Conservation (phyloP, 1,140 invertebrate species). For the Drosophila hydei region DNA sequence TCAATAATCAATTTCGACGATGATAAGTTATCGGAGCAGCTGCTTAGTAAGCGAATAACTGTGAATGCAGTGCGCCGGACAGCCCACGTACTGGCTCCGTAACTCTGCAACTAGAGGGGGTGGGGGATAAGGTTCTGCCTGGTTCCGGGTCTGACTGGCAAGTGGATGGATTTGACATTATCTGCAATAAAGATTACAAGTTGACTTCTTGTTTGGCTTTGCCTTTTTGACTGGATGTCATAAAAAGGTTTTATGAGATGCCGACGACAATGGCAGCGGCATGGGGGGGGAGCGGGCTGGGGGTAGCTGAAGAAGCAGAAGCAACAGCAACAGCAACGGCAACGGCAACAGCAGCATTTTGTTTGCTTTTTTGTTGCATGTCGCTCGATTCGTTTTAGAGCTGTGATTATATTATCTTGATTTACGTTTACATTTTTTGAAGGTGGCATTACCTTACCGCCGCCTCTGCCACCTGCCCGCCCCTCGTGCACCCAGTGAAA, state of each 20-base stretch:
- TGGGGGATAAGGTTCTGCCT: not conserved
- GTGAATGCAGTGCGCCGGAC: conserved; percentile 22
- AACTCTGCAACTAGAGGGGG: not conserved
- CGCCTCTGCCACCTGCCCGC: not conserved
- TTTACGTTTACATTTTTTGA: conserved; percentile 67
- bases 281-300: too few relatives aligned
- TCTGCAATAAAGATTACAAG: conserved; percentile 79
- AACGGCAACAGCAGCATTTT: not conserved
- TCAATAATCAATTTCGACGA: conserved; percentile 69
- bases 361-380: conserved; percentile 44
- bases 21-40: conserved; percentile 59
- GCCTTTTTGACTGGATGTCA: conserved; percentile 69
- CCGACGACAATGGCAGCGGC: conserved; percentile 28
- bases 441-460: conserved; percentile 1
- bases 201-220: conserved; percentile 73
- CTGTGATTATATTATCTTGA: conserved; percentile 78
- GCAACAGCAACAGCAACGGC: not conserved
- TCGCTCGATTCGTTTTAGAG: conserved; percentile 66
- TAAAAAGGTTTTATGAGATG: conserved; percentile 72
- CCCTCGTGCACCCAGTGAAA: conserved; percentile 36
- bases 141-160: conserved; percentile 11
- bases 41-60: conserved; percentile 14
- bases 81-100: not conserved
- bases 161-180: conserved; percentile 76
- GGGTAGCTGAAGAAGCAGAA: not conserved